Base-by-base conservation (phyloP, 2,888 invertebrate genomes). In the Gymnosoma rotundatum region DNA sequence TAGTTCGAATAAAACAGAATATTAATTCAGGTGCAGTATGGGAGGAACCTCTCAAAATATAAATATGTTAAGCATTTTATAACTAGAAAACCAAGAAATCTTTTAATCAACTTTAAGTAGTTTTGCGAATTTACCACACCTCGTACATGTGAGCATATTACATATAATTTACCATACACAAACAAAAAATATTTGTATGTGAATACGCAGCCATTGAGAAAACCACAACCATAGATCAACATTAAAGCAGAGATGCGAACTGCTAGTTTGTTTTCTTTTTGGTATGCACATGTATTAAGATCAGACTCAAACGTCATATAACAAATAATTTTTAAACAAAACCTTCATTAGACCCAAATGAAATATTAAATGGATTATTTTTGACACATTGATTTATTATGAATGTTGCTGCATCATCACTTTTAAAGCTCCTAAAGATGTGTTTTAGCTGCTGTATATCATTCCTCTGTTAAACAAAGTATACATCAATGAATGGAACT, bases 141-240 rank as follows among this genome's bases (percentile, higher is more conserved):
- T 42, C 42, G 42, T 42, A 42, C 12, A 12, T 16, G 16, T n/a
- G 6, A 48, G 14, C 14, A 48, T 12, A 12, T 12, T 12, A 32
- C 5, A 38, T 12, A 42, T 42, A 2, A 4, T 25, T 25, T 25
- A 25, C 25, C 25, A 12, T 42, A 12, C 12, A 42, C 12, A 12
- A 2, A 32, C n/a, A 32, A 32, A 32, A 48, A 48, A 48, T 16
- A 48, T 16, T 18, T 50, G 12, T 42, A 12, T 42, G 18, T 42
- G 42, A 25, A 38, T 12, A 61, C 50, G 25, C 63, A 58, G 18
- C 45, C 67, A 66, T 52, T 56, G 14, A 45, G 67, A 73, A 21
- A 38, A 69, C 76, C 80, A 48, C 73, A 81, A 61, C 74, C 63
- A 74, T 69, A 73, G 56, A 70, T 81, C 81, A 84, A 81, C 73